Evolutionary conservation across 2,113 vertebrate genomes (phyloP), one percentile per base, ranked within the genome.

Genomic region (Zosterops lateralis): DNA sequence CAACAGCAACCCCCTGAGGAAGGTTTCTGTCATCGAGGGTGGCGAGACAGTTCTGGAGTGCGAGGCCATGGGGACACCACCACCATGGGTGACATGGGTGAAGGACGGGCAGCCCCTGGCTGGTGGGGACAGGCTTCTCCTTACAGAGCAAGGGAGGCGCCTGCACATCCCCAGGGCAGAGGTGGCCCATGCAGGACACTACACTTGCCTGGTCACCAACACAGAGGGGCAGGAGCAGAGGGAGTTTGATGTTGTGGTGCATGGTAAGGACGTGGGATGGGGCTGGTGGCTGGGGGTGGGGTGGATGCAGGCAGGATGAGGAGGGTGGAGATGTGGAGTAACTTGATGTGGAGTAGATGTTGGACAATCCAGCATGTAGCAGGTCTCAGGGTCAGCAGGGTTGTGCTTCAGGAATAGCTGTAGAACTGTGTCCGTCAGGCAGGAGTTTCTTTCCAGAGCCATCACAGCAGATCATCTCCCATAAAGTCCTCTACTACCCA

Each of bases 221-320:
- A 7, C 14, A 8, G 96, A 51, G 0, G 97, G 97, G 22, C 96
- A 96, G 79, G 90, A 97, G 0, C 88, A 92, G 92, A 92, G 90
- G 62, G 97, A 93, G 47, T 98, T 98, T 45, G 81, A 80, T 1
- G 87, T 98, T 22, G 81, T 48, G 0, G 97, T 98, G 71, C 96
- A 97, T 0, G 98, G 98, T 98, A 94, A 94, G 97, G 77, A 29
- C 0, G 1, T 26, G 58, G 77, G 57, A 5, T 8, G 14, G 28
- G 34, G 42, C 25, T 60, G 61, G 21, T 5, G 29, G 40, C 19
- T 61, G 36, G 2, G 9, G 8, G 93, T 96, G 72, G 78, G 21
- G n/a, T 72, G 91, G 40, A 12, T 47, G 57, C 17, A 29, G 28
- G 79, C 10, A 40, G 50, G 51, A 26, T 3, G 0, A 3, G 34